Percentiles rank a stretch among this genome's conserved stretches.
These are phyloP conservation scores for human (Homo sapiens) DNA, from an alignment of 2,113 vertebrate genomes.

Conservation along the genomic window DNA sequence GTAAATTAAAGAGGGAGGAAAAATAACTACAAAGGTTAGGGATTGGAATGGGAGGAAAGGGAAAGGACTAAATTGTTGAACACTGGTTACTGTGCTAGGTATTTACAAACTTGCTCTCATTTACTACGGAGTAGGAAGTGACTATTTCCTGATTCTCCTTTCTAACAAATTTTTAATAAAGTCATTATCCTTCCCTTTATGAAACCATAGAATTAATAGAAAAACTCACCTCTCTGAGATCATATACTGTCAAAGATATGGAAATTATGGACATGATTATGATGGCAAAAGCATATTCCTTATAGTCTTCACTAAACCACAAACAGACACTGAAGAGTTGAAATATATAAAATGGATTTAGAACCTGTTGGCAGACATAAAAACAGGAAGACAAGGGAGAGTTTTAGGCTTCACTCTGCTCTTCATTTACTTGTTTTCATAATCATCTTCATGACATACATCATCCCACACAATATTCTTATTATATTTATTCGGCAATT, in stretches of 20 bases:
- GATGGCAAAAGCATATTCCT: constrained; percentile 86
- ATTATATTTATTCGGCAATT: background rate
- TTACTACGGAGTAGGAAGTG: background rate
- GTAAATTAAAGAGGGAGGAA: background rate
- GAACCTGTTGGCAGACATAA: constrained; percentile 82
- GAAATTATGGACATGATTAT: constrained; percentile 88
- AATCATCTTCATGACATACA: background rate
- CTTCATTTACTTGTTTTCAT: constrained; percentile 11
- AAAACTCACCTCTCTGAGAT: constrained; percentile 86
- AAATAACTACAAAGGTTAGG: background rate
- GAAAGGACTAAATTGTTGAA: background rate
- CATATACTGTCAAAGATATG: constrained; percentile 84
- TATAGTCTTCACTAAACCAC: constrained; percentile 89
- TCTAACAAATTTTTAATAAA: background rate
- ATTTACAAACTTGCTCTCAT: background rate
- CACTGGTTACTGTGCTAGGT: background rate
- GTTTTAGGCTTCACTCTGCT: constrained; percentile 31
- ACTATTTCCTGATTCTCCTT: background rate
- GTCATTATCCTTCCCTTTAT: background rate
- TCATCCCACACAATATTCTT: background rate
- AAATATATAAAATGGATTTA: constrained; percentile 90
- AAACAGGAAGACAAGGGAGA: constrained; percentile 39
- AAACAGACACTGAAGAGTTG: constrained; percentile 89
- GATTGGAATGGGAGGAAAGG: background rate
- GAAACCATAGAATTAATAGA: background rate